Conservation (phyloP, 2,797 vertebrate species). For the Tragopan temminckii region DNA sequence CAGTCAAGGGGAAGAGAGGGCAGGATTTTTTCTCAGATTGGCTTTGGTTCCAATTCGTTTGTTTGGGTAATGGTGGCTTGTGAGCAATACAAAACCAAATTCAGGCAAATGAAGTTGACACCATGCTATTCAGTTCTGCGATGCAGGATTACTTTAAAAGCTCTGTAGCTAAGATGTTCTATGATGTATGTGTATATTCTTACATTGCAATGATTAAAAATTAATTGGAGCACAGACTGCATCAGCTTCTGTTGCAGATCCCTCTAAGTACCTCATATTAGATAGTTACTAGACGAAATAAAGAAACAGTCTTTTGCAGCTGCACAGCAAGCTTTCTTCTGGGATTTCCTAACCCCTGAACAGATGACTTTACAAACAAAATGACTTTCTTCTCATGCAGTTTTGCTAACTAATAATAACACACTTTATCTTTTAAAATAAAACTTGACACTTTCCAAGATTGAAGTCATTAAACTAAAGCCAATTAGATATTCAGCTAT, state of each 20-base stretch:
- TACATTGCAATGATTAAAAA: constrained; percentile 29
- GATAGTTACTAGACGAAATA: constrained; percentile 17
- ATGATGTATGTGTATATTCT: neutral
- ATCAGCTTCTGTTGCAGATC: constrained; percentile 9
- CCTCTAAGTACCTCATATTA: constrained; percentile 14
- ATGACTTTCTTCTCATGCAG: neutral
- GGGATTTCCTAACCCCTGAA: constrained; percentile 32
- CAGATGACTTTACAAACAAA: constrained; percentile 31
- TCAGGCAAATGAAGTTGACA: accelerated
- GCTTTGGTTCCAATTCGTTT: neutral
- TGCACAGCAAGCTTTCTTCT: constrained; percentile 30
- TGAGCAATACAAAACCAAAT: neutral
- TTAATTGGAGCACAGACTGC: neutral
- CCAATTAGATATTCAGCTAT: neutral
- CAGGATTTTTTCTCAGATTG: neutral
- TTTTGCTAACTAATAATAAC: constrained; percentile 20
- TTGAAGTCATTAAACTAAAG: neutral
- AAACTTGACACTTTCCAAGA: constrained; percentile 26
- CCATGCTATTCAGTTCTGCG: neutral
- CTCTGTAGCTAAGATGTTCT: neutral
- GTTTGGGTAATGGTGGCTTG: neutral
- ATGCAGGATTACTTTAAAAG: neutral
- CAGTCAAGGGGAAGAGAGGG: neutral
- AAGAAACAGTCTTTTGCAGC: neutral
- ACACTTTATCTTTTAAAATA: constrained; percentile 6